Conservation (phyloP, 92 coral and sea anemone species). For the Zoanthus solanderi region DNA sequence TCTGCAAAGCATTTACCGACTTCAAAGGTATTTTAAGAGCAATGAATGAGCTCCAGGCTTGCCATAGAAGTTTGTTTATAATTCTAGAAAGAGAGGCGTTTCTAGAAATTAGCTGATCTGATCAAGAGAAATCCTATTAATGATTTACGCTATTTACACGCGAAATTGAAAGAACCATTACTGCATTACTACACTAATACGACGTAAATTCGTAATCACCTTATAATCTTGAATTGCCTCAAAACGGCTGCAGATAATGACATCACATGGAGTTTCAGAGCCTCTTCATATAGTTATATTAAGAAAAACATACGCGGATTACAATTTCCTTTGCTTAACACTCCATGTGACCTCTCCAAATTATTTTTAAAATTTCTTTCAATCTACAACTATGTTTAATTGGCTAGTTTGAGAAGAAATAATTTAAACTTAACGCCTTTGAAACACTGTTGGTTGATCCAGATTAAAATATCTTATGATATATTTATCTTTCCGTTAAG, state of each 20-base stretch:
- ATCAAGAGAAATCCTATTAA: conserved; percentile 43
- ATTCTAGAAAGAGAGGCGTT: conserved; percentile 9
- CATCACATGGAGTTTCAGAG: neutral
- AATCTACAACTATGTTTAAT: conserved; percentile 14
- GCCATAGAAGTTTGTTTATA: neutral
- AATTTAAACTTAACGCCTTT: conserved; percentile 9
- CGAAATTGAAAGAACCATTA: conserved; percentile 41
- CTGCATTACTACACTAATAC: neutral
- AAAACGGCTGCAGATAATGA: neutral
- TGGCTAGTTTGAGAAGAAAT: conserved; percentile 37
- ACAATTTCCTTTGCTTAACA: neutral
- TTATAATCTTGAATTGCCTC: neutral
- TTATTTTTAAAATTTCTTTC: neutral
- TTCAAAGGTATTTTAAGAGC: neutral
- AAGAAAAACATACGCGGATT: neutral
- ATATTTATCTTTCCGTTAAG: conserved; percentile 26
- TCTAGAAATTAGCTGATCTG: conserved; percentile 15
- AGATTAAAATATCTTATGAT: conserved; percentile 37
- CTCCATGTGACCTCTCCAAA: conserved; percentile 21
- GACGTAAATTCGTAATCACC: neutral
- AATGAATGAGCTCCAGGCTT: neutral
- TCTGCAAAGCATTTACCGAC: neutral
- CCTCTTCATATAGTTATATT: neutral
- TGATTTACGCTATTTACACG: conserved; percentile 33
- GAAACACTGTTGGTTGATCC: conserved; percentile 24